Base-by-base conservation (phyloP, 2,113 vertebrate species). In the Antennarius striatus region DNA sequence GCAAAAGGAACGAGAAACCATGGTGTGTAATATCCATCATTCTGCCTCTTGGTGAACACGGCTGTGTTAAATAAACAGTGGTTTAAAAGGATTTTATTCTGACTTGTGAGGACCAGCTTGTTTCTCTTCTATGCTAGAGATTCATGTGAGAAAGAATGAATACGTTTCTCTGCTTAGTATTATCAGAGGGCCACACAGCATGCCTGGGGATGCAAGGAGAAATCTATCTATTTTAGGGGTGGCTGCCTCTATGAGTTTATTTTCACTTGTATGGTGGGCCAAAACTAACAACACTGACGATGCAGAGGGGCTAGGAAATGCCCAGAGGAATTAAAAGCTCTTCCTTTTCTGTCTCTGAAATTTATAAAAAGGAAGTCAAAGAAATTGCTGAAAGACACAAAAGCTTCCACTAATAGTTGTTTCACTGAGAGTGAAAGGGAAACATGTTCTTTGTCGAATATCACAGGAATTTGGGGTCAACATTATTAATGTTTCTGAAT, bases 241-340 rank as follows among this genome's bases (percentile, higher is more conserved):
- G 85, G 90, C 86, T 89, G 92, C 90, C 90, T 93, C 87, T 77
- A 77, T 84, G 69, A 87, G 90, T 92, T 92, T 90, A 71, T 92
- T 93, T 93, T 91, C 70, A 72, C 81, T 74, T 61, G 78, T 82
- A 72, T 79, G 22, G 48, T 56, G 16, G 66, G 89, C 92, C 91
- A 93, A 91, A 79, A 88, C 64, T 66, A 93, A 91, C 89, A 93
- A 76, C 79, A 42, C 32, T 80, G 22, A 81, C 64, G 76, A 88
- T 85, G 83, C 77, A 63, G 80, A 73, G 77, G 71, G 48, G 61
- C 80, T 66, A 68, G 40, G 68, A 56, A 79, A 88, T 57, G 56
- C 77, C 81, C 86, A 13, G 75, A 81, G 82, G 88, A 86, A 80
- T 87, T 76, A 79, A 83, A 85, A 83, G 74, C 57, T 83, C 81